Evolutionary conservation across 2,113 vertebrate species (phyloP).

Genomic region (Octodon degus): DNA sequence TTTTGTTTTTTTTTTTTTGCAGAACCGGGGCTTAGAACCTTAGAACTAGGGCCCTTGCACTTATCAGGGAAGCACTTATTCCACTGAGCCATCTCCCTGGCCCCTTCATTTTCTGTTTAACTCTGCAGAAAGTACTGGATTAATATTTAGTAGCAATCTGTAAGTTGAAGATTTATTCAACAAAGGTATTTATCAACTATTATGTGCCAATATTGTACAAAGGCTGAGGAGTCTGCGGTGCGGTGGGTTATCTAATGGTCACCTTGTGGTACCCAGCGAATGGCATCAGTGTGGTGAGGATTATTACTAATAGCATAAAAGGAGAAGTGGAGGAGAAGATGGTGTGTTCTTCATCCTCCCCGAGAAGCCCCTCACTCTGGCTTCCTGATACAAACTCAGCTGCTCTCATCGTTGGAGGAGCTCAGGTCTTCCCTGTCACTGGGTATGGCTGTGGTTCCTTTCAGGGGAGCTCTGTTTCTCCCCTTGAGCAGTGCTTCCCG

Average conservation of each 20-base stretch:
- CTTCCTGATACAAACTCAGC: not conserved
- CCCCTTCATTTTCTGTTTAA: not conserved
- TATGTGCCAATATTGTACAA: not conserved
- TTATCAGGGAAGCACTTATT: too few species aligned
- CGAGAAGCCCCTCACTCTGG: not conserved
- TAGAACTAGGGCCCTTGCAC: too few species aligned
- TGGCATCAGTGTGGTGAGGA: not conserved
- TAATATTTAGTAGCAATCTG: not conserved
- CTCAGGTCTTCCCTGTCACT: not conserved
- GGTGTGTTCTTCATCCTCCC: not conserved
- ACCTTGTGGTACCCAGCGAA: not conserved
- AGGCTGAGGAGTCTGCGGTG: not conserved
- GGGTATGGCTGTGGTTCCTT: not conserved
- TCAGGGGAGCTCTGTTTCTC: not conserved
- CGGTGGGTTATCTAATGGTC: not conserved
- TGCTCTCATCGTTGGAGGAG: not conserved
- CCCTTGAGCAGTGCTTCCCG: not conserved
- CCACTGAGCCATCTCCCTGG: too few species aligned
- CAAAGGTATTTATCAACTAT: not conserved
- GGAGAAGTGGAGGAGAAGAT: not conserved
- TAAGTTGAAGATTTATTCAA: conserved; percentile 20
- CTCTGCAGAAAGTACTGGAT: not conserved
- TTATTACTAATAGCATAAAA: not conserved
- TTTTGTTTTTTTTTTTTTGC: too few species aligned
- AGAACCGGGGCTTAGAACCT: too few species aligned